Evolutionary conservation across 2,888 invertebrate species (phyloP).

Genomic region (Polia nebulosa): DNA sequence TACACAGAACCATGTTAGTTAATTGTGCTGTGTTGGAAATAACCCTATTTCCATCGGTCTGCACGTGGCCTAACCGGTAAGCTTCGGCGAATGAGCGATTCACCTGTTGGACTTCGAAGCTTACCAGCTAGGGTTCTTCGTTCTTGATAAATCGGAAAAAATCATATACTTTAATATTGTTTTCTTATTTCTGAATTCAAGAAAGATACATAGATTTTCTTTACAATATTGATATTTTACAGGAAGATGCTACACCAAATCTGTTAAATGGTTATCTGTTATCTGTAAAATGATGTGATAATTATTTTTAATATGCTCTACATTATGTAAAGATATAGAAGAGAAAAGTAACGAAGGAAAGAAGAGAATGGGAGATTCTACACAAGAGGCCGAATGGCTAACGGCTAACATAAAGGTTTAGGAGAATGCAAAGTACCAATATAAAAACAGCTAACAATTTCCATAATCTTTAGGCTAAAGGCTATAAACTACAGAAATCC

Average conservation of each 20-base stretch:
- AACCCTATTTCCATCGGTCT: constrained; percentile 13
- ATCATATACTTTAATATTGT: background rate
- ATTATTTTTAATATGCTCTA: background rate
- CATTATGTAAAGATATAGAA: too few relatives aligned
- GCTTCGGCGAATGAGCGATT: constrained; percentile 25
- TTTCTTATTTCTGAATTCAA: background rate
- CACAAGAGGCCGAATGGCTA: too few relatives aligned
- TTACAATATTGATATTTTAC: background rate
- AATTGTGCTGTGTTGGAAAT: constrained; percentile 54
- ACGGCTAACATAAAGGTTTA: background rate
- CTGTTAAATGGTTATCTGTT: background rate
- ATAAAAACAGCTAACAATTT: constrained; percentile 14
- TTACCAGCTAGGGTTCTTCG: background rate
- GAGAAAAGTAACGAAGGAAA: too few relatives aligned
- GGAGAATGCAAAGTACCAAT: constrained; percentile 9
- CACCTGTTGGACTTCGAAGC: constrained; percentile 36
- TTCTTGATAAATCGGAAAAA: background rate
- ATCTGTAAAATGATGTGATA: too few relatives aligned
- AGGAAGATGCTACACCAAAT: background rate
- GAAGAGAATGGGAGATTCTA: background rate
- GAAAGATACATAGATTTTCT: background rate
- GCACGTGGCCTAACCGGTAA: constrained; percentile 17
- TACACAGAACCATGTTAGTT: constrained; percentile 48
- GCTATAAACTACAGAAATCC: constrained; percentile 28
- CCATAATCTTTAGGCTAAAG: background rate